Evolutionary conservation across 2,888 invertebrate genomes (phyloP).

Genomic region (Halictus ligatus): DNA sequence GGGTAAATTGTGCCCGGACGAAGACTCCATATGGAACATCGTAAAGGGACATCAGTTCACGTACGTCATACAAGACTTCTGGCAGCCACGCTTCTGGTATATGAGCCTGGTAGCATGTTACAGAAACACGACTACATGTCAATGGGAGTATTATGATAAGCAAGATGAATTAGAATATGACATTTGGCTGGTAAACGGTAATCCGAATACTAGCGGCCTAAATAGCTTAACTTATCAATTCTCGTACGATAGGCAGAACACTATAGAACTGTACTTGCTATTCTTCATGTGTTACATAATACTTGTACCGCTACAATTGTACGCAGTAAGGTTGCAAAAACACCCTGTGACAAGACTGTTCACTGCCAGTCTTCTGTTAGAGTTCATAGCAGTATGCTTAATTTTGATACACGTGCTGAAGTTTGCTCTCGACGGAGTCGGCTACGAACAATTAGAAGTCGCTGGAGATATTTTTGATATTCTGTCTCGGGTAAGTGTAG

Average conservation of each 20-base stretch:
- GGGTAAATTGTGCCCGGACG: conserved; percentile 92
- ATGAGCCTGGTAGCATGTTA: conserved; percentile 97
- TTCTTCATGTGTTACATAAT: conserved; percentile 95
- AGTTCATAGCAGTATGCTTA: conserved; percentile 93
- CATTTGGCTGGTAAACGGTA: conserved; percentile 98
- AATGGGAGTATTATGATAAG: conserved; percentile 92
- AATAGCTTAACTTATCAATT: conserved; percentile 97
- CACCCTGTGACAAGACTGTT: conserved; percentile 96
- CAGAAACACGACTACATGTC: conserved; percentile 91
- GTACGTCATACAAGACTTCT: conserved; percentile 94
- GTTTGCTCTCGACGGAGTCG: conserved; percentile 96
- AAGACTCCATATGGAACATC: conserved; percentile 93
- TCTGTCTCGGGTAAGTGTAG: conserved; percentile 90
- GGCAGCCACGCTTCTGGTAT: conserved; percentile 98
- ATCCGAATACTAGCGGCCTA: conserved; percentile 94
- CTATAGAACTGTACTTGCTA: conserved; percentile 94
- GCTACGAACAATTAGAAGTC: conserved; percentile 92
- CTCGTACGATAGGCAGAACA: conserved; percentile 97
- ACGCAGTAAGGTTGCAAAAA: conserved; percentile 94
- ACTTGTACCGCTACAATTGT: conserved; percentile 94
- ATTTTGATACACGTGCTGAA: conserved; percentile 95
- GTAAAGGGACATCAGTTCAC: conserved; percentile 96
- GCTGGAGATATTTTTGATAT: conserved; percentile 97
- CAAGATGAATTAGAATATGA: conserved; percentile 91
- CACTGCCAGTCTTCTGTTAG: conserved; percentile 93